These are phyloP conservation scores for Homarus americanus DNA, from an alignment of 1,140 invertebrate genomes.

Conservation along the genomic window DNA sequence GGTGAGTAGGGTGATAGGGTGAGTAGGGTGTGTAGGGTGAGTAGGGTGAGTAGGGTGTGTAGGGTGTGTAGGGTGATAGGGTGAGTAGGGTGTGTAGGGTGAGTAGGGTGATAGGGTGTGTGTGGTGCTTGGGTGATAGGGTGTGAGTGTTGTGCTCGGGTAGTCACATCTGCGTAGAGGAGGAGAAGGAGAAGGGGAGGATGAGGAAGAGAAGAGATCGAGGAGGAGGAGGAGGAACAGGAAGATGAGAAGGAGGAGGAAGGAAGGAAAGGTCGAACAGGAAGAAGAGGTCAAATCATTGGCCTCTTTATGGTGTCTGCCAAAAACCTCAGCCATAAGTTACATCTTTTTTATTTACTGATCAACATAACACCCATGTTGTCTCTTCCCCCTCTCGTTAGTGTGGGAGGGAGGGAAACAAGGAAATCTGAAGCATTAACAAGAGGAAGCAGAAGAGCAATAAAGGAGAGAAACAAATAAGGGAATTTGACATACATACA, in stretches of 20 bases:
- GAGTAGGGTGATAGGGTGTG: background rate
- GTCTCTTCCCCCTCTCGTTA: too few relatives aligned
- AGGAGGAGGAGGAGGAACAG: background rate
- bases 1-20: conserved; percentile 30
- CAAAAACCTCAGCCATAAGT: too few relatives aligned
- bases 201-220: background rate
- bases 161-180: background rate
- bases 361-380: too few relatives aligned
- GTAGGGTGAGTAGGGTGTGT: background rate
- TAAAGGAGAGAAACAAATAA: too few relatives aligned
- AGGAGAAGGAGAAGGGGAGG: background rate
- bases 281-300: too few relatives aligned
- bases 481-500: too few relatives aligned
- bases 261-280: background rate
- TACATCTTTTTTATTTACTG: too few relatives aligned
- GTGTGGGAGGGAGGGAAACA: too few relatives aligned
- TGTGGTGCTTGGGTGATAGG: background rate
- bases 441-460: too few relatives aligned
- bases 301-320: too few relatives aligned
- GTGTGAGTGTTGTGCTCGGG: background rate
- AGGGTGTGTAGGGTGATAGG: background rate
- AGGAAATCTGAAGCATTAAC: too few relatives aligned
- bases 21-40: background rate
- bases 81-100: background rate
- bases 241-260: background rate